Evolutionary conservation across 1,140 invertebrate species (phyloP).

Genomic region (Leptoteleia sp.): DNA sequence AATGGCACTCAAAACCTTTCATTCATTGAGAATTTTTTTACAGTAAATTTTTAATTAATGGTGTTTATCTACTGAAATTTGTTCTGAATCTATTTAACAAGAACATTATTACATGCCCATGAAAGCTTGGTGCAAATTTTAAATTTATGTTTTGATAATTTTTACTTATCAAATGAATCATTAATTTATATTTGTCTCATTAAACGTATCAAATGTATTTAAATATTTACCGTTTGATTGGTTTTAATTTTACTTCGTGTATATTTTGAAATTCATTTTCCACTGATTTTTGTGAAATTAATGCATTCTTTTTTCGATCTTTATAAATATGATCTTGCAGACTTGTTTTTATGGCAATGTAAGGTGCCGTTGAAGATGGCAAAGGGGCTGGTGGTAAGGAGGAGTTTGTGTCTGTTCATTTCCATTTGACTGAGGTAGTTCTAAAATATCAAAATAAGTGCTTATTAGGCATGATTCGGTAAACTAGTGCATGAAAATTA

Average conservation of each 20-base stretch:
- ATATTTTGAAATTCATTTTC: constrained; percentile 77
- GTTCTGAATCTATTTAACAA: no score
- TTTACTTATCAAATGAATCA: no score
- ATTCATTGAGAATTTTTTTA: no score
- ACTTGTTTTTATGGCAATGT: constrained; percentile 78
- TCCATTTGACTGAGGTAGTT: constrained; percentile 71
- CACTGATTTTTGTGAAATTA: constrained; percentile 75
- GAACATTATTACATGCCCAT: no score
- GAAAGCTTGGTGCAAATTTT: no score
- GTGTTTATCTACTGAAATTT: no score
- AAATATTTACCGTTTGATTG: constrained; percentile 73
- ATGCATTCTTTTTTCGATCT: constrained; percentile 72
- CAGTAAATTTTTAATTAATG: no score
- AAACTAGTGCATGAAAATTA: no score
- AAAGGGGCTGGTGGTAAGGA: constrained; percentile 73
- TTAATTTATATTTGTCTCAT: no score
- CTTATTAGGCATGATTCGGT: background rate
- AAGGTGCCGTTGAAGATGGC: constrained; percentile 77
- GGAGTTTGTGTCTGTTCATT: constrained; percentile 54
- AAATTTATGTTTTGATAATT: no score
- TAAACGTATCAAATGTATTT: no score
- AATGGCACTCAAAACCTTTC: no score
- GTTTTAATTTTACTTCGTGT: constrained; percentile 76
- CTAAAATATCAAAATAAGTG: constrained; percentile 36
- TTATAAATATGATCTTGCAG: constrained; percentile 78